Evolutionary conservation across 2,113 vertebrate species (phyloP).

Genomic region (Onychorhynchus coronatus): DNA sequence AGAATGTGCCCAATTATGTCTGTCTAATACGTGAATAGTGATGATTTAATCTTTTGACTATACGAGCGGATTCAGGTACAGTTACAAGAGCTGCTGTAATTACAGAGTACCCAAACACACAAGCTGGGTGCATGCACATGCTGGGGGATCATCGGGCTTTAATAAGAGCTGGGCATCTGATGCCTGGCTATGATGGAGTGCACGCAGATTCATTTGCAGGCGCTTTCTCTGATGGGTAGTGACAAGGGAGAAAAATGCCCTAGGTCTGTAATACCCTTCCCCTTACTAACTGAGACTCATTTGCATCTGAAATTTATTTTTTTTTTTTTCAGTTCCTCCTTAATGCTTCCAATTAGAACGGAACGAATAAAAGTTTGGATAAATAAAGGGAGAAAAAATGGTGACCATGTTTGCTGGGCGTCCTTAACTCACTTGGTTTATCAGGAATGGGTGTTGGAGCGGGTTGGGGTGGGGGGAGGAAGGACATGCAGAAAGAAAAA

Average conservation of each 20-base stretch:
- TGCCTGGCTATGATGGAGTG: constrained; percentile 16
- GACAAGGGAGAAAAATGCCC: constrained; percentile 52
- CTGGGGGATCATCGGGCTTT: constrained; percentile 10
- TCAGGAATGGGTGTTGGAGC: neutral
- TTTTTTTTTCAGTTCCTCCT: neutral
- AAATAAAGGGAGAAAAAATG: constrained; percentile 33
- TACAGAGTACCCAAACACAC: constrained; percentile 34
- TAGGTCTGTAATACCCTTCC: constrained; percentile 52
- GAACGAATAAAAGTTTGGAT: neutral
- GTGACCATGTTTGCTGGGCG: neutral
- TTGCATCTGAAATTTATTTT: neutral
- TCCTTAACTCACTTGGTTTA: constrained; percentile 38
- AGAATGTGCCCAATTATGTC: constrained; percentile 47
- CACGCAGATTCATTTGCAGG: constrained; percentile 19
- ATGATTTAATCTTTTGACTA: constrained; percentile 61
- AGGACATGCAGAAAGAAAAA: constrained; percentile 9
- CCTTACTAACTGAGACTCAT: constrained; percentile 33
- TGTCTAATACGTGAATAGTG: constrained; percentile 46
- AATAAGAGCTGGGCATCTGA: constrained; percentile 44
- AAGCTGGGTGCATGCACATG: neutral
- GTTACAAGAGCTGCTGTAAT: constrained; percentile 43
- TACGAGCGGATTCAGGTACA: constrained; percentile 24
- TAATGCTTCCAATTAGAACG: constrained; percentile 10
- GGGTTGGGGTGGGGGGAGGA: neutral
- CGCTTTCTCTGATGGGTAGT: constrained; percentile 29